A percentile compares a stretch with the other conserved stretches of the same genome.
Evolutionary conservation across 1,140 invertebrate species (phyloP).

Genomic region (Scaptomyza graminum): DNA sequence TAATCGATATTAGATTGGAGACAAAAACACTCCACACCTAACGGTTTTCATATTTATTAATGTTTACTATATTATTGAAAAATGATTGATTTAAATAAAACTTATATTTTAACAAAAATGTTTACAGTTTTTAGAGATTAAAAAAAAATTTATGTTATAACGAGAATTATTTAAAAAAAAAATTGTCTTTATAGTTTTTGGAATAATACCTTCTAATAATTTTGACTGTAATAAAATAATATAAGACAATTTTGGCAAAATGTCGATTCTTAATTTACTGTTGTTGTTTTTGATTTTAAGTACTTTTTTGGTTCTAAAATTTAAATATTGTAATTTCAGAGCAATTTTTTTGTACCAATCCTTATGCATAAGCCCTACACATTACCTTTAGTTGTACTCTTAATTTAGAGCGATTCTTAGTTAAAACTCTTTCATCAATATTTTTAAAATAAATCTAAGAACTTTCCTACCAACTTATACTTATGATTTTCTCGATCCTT

Average conservation of each 20-base stretch:
- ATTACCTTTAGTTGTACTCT: conserved; percentile 25
- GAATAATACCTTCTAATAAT: not conserved
- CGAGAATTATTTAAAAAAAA: not conserved
- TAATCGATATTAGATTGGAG: too few relatives aligned
- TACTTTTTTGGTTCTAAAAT: conserved; percentile 56
- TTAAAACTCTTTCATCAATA: too few relatives aligned
- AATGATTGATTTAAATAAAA: too few relatives aligned
- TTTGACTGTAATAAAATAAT: conserved; percentile 28
- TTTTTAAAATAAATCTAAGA: not conserved
- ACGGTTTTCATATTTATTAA: too few relatives aligned
- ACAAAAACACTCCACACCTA: too few relatives aligned
- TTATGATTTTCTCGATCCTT: conserved; percentile 27
- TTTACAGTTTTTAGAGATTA: not conserved
- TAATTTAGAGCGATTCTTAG: conserved; percentile 20
- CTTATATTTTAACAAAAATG: not conserved
- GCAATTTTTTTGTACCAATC: conserved; percentile 64
- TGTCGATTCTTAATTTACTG: conserved; percentile 17
- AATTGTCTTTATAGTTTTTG: not conserved
- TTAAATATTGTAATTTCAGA: conserved; percentile 61
- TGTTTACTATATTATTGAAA: not conserved
- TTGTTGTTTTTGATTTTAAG: conserved; percentile 69
- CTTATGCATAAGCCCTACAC: conserved; percentile 29
- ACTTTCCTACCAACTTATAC: not conserved
- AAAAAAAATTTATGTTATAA: not conserved
- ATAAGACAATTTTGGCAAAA: conserved; percentile 26